Evolutionary conservation across 2,113 vertebrate species (phyloP).

Genomic region (Perca fluviatilis): DNA sequence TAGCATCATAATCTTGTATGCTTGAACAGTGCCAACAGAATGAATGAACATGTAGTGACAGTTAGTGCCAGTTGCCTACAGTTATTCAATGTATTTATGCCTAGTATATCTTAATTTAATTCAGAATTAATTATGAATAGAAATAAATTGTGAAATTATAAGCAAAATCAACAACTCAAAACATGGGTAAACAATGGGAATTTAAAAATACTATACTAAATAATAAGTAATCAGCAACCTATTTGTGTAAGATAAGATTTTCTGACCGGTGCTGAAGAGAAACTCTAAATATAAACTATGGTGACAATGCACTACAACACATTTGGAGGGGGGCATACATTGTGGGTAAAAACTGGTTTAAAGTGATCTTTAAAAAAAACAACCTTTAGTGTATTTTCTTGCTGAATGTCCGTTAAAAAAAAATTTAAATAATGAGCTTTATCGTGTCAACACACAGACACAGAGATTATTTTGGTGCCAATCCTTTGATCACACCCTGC

Average conservation of each 20-base stretch:
- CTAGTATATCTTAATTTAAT: neutral
- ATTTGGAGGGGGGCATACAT: neutral
- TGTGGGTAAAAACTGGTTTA: neutral
- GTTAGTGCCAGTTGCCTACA: neutral
- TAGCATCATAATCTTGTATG: neutral
- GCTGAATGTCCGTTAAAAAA: neutral
- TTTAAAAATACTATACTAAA: neutral
- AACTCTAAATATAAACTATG: neutral
- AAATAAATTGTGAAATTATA: neutral
- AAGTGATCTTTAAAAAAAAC: neutral
- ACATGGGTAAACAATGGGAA: neutral
- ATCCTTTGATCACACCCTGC: slow-evolving; percentile 25
- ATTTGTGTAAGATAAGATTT: neutral
- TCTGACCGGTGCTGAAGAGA: neutral
- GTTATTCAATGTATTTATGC: neutral
- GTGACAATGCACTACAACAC: neutral
- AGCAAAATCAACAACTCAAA: neutral
- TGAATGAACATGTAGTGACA: neutral
- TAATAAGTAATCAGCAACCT: neutral
- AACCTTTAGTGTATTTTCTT: neutral
- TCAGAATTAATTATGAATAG: neutral
- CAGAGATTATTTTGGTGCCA: neutral
- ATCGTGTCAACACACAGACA: neutral
- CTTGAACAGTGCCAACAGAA: neutral
- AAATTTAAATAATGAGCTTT: neutral